phyloP scores from a whole-genome alignment of 2,888 invertebrate genomes.

The Dorcus hopei region DNA sequence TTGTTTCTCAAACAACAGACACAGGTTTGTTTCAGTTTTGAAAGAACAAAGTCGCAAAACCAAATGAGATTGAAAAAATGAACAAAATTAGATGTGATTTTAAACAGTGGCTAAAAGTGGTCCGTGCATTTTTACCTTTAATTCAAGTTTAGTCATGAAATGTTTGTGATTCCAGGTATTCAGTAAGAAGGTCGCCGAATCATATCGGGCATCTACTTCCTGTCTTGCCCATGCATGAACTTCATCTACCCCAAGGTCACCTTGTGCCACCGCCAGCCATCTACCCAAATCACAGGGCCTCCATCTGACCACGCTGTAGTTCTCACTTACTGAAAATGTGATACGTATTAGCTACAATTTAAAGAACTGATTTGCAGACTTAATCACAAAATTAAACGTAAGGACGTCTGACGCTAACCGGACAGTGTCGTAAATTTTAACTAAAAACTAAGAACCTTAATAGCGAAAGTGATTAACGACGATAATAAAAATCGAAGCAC shows the following conservation, averaged over 20 bases:
- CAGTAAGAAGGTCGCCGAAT: constrained; percentile 46
- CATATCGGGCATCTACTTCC: constrained; percentile 47
- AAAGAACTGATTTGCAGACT: not conserved
- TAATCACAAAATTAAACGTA: not conserved
- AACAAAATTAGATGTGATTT: too few relatives aligned
- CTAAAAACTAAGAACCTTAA: too few relatives aligned
- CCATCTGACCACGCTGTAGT: constrained; percentile 41
- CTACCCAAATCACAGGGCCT: constrained; percentile 50
- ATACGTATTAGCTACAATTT: constrained; percentile 10
- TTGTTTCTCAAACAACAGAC: constrained; percentile 45
- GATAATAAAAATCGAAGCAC: too few relatives aligned
- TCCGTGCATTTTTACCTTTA: too few relatives aligned
- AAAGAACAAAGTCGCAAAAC: too few relatives aligned
- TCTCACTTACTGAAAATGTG: constrained; percentile 13
- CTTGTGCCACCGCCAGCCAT: constrained; percentile 47
- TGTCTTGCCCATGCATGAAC: constrained; percentile 49
- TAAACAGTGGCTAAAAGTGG: too few relatives aligned
- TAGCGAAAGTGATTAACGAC: too few relatives aligned
- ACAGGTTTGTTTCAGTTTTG: constrained; percentile 36
- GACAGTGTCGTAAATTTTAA: not conserved
- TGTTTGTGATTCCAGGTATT: constrained; percentile 33
- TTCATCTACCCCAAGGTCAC: constrained; percentile 46
- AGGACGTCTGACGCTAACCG: not conserved
- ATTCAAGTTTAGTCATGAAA: too few relatives aligned
- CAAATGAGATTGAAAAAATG: too few relatives aligned